Base-by-base conservation (phyloP, 2,113 vertebrate species). In the Regulus satrapa region DNA sequence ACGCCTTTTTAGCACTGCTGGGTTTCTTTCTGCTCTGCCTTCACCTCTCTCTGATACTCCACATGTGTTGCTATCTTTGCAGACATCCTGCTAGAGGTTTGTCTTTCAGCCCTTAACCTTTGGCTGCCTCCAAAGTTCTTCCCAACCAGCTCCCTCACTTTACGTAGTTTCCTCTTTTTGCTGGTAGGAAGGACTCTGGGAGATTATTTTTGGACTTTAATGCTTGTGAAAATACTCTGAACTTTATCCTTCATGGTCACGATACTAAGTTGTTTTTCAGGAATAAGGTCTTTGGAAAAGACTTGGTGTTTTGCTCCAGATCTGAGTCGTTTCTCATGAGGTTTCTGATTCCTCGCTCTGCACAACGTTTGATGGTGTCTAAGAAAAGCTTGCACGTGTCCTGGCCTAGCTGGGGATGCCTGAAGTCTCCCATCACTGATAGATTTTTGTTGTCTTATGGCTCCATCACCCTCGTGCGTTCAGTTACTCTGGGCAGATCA, bases 101-200 rank as follows among this genome's bases (percentile, higher is more conserved):
- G 68, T 28, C 62, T 85, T 88, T 79, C 85, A 89, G 84, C 82
- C 75, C 56, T 73, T 92, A 85, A 92, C 85, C 85, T 93, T 93
- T 94, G 94, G 74, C 94, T 94, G 94, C 79, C 82, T 90, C 63
- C 16, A 16, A 31, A 82, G 74, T 62, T 88, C 85, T 93, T 87
- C 74, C 89, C 92, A 88, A 89, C 49, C 29, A 92, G 14, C 29
- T 93, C 71, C 85, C 85, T 80, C 46, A 10, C 48, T 95, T 89
- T 12, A 76, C 2, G 4, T 54, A 58, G 79, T 73, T 93, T 88
- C 49, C 74, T 85, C 25, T 92, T 92, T 72, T 49, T 76, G 41
- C 88, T 90, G 61, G 46, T 63, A 45, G 92, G 71, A 69, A 94
- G 41, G 56, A 68, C 41, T 68, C 69, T 52, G n/a, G 19, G 2